Conservation (phyloP, 1,140 invertebrate genomes). For the Pogonus chalceus region DNA sequence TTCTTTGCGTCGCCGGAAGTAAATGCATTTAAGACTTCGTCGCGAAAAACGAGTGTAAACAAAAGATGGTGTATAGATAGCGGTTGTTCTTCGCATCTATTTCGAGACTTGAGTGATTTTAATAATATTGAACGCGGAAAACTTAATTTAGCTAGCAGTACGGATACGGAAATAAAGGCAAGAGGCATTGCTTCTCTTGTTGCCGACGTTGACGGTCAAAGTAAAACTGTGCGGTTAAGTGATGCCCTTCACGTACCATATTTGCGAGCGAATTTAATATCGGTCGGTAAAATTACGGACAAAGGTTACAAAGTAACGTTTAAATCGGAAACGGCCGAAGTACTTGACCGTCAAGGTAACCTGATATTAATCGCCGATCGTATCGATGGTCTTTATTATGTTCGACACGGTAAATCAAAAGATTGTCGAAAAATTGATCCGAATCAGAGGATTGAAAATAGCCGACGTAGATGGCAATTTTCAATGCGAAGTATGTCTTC, state of each 20-base stretch:
- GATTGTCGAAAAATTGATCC: not conserved
- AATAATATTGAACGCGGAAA: not conserved
- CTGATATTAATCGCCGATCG: not conserved
- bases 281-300: not conserved
- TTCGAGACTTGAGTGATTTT: not conserved
- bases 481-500: not conserved
- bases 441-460: too few species aligned
- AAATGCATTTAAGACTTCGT: not conserved
- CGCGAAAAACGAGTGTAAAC: not conserved
- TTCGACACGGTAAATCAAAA: not conserved
- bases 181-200: not conserved
- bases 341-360: not conserved
- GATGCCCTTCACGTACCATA: not conserved
- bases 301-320: not conserved
- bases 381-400: not conserved
- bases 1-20: not conserved
- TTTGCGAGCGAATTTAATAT: not conserved
- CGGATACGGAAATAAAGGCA: not conserved
- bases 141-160: not conserved
- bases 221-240: not conserved
- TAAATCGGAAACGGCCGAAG: not conserved
- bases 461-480: not conserved
- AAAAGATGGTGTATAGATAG: slow-evolving; percentile 3
- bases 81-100: not conserved
- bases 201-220: too few species aligned